A percentile compares a stretch with the other conserved stretches of the same genome.
phyloP scores from a whole-genome alignment of 2,888 invertebrate genomes.

The Lepidocyrtinus sp. region DNA sequence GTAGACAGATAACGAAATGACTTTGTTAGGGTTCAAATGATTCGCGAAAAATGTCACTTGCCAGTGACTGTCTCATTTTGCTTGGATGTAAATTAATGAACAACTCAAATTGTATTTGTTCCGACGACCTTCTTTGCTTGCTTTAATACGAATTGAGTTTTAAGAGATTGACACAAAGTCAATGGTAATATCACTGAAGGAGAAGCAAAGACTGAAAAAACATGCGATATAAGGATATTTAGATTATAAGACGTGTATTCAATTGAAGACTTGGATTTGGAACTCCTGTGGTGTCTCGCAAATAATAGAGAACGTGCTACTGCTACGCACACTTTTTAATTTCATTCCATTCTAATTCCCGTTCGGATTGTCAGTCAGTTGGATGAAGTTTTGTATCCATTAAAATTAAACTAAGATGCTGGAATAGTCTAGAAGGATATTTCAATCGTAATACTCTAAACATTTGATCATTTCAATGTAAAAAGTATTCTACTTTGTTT shows the following conservation, averaged over 20 bases:
- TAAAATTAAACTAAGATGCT: background rate
- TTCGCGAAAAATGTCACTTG: slow-evolving; percentile 4
- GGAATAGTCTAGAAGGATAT: too few species aligned
- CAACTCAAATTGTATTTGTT: background rate
- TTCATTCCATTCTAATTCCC: background rate
- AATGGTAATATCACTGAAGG: too few species aligned
- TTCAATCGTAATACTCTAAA: background rate
- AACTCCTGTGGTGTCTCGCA: background rate
- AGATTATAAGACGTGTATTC: background rate
- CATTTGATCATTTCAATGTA: background rate
- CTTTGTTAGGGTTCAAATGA: background rate
- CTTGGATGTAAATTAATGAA: slow-evolving; percentile 11
- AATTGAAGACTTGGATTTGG: background rate
- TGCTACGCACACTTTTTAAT: background rate
- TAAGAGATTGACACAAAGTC: background rate
- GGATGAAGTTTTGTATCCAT: background rate
- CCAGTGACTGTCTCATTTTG: background rate
- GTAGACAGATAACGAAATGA: slow-evolving; percentile 27
- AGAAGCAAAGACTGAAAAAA: too few species aligned
- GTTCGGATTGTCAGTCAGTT: background rate
- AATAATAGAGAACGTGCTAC: background rate
- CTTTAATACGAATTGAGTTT: background rate
- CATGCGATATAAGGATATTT: too few species aligned
- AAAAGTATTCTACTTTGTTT: too few species aligned
- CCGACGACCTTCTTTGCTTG: background rate